Conservation (phyloP, 1,140 invertebrate species). For the Fopius arisanus region DNA sequence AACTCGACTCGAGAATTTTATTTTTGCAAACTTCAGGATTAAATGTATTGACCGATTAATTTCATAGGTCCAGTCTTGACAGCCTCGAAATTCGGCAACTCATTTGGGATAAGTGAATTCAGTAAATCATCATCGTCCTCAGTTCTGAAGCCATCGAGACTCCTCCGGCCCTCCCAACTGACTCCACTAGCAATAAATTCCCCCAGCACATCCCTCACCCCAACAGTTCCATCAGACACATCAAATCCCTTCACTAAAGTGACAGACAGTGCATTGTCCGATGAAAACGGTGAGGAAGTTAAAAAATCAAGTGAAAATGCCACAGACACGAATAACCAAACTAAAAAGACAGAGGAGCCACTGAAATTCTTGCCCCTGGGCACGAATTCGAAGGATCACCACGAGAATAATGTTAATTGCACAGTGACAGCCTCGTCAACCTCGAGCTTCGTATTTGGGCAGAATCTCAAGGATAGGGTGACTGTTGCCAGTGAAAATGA, state of each 20-base stretch:
- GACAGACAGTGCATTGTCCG: slow-evolving; percentile 28
- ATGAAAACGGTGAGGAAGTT: slow-evolving; percentile 22
- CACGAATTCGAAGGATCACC: slow-evolving; percentile 47
- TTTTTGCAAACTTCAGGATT: no score
- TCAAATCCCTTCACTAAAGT: slow-evolving; percentile 55
- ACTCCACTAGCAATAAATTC: slow-evolving; percentile 43
- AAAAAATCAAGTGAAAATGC: slow-evolving; percentile 32
- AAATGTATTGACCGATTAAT: no score
- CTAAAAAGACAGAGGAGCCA: slow-evolving; percentile 28
- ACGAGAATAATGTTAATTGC: slow-evolving; percentile 50
- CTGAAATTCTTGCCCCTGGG: slow-evolving; percentile 24
- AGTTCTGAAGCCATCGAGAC: slow-evolving; percentile 41
- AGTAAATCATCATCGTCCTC: slow-evolving; percentile 25
- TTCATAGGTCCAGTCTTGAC: slow-evolving; percentile 47
- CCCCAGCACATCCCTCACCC: slow-evolving; percentile 25
- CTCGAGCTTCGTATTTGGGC: slow-evolving; percentile 87
- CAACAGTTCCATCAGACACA: slow-evolving; percentile 52
- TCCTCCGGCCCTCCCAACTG: slow-evolving; percentile 54
- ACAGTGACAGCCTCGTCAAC: slow-evolving; percentile 51
- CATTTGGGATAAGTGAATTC: slow-evolving; percentile 44
- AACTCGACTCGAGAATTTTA: neutral
- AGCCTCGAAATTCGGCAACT: slow-evolving; percentile 50
- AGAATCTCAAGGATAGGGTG: slow-evolving; percentile 87
- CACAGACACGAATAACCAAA: slow-evolving; percentile 33
- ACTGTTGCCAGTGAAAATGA: slow-evolving; percentile 66